Conservation (phyloP, 2,797 vertebrate genomes). For the Sciaenops ocellatus region DNA sequence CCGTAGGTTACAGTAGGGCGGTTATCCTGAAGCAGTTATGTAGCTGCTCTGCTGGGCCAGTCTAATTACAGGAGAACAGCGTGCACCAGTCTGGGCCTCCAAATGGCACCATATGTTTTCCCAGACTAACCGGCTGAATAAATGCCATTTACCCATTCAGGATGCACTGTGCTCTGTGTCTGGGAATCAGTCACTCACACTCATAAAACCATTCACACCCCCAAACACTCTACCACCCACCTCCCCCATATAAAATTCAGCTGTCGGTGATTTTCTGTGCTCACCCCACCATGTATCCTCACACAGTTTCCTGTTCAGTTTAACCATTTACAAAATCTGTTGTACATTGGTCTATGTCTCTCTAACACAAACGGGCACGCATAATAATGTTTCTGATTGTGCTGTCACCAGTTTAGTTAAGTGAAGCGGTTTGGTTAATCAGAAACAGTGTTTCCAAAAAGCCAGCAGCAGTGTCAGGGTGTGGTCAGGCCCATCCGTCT, state of each 20-base stretch:
- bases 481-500: constrained; percentile 50
- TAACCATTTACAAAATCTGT: constrained; percentile 79
- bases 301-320: constrained; percentile 74
- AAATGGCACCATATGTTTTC: constrained; percentile 97
- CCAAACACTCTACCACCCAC: constrained; percentile 61
- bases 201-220: constrained; percentile 80
- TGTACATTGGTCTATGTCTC: constrained; percentile 37
- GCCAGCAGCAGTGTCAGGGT: constrained; percentile 23
- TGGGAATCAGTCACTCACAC: constrained; percentile 84
- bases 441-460: constrained; percentile 59
- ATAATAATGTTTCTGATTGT: constrained; percentile 51
- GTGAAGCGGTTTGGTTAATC: constrained; percentile 70
- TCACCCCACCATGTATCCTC: constrained; percentile 61
- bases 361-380: constrained; percentile 29
- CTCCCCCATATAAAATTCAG: constrained; percentile 69
- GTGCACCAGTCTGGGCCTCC: constrained; percentile 91
- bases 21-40: constrained; percentile 86
- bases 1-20: constrained; percentile 76
- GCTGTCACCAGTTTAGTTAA: constrained; percentile 55
- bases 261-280: constrained; percentile 68
- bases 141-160: constrained; percentile 87
- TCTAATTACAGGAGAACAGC: constrained; percentile 98
- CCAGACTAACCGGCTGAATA: constrained; percentile 92
- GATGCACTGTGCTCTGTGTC: constrained; percentile 82
- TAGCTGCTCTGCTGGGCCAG: constrained; percentile 88